Evolutionary conservation across 2,797 vertebrate species (phyloP).

Genomic region (Enoplosus armatus): DNA sequence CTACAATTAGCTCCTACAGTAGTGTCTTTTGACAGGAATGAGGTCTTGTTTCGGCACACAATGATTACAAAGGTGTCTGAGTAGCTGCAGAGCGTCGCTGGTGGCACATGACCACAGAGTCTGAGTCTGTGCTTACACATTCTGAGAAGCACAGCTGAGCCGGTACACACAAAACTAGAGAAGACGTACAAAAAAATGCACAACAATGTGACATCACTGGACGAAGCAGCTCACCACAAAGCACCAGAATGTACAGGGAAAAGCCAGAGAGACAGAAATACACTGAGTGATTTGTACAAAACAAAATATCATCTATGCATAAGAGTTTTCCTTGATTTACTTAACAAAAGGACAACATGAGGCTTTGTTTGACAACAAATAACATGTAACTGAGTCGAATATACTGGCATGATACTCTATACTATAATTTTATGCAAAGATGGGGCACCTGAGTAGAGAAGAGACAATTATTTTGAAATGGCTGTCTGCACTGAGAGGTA

Average conservation of each 20-base stretch:
- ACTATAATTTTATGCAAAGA: slow-evolving; percentile 66
- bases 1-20: slow-evolving; percentile 48
- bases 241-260: slow-evolving; percentile 71
- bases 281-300: slow-evolving; percentile 61
- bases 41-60: slow-evolving; percentile 51
- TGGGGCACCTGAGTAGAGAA: slow-evolving; percentile 79
- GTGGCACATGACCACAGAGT: slow-evolving; percentile 56
- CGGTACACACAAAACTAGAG: slow-evolving; percentile 40
- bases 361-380: slow-evolving; percentile 52
- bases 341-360: slow-evolving; percentile 52
- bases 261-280: slow-evolving; percentile 60
- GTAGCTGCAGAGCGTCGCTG: slow-evolving; percentile 56
- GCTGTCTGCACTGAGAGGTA: slow-evolving; percentile 69
- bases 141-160: slow-evolving; percentile 60
- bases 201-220: slow-evolving; percentile 69
- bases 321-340: slow-evolving; percentile 57
- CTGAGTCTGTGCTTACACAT: slow-evolving; percentile 52
- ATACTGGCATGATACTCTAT: slow-evolving; percentile 67
- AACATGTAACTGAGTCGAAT: slow-evolving; percentile 53
- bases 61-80: slow-evolving; percentile 51
- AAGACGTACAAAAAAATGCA: slow-evolving; percentile 38
- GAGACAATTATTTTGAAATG: slow-evolving; percentile 56
- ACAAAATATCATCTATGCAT: slow-evolving; percentile 58
- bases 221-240: slow-evolving; percentile 71
- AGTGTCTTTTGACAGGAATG: slow-evolving; percentile 50